A percentile compares a stretch with the other conserved stretches of the same genome.
phyloP scores from a whole-genome alignment of 1,140 invertebrate species.

The Drosophila serrata region DNA sequence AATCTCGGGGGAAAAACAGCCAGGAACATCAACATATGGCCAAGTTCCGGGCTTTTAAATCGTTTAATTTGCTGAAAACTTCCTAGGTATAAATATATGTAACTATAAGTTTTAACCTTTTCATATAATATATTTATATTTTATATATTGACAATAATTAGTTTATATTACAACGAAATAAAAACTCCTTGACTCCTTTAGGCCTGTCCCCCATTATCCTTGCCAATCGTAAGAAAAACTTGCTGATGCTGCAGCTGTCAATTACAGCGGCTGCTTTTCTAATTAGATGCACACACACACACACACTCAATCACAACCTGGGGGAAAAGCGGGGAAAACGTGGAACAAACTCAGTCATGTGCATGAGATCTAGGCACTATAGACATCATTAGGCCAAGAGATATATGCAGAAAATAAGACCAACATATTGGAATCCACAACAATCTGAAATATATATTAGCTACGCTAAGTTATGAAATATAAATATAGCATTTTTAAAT shows the following conservation, averaged over 20 bases:
- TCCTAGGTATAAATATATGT: too few species aligned
- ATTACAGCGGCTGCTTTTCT: conserved; percentile 53
- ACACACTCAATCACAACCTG: neutral
- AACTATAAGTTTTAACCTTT: rapidly evolving
- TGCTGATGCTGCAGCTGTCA: conserved; percentile 52
- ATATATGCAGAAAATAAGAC: neutral
- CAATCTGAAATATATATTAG: too few species aligned
- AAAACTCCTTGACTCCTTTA: neutral
- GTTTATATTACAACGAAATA: too few species aligned
- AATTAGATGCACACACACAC: conserved; percentile 57
- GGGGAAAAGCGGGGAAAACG: neutral
- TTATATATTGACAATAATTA: too few species aligned
- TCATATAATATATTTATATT: too few species aligned
- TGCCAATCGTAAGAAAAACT: conserved; percentile 23
- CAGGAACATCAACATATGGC: conserved; percentile 1
- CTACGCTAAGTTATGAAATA: too few species aligned
- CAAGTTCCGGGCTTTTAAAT: neutral
- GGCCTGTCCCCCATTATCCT: conserved; percentile 7
- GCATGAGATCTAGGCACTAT: conserved; percentile 32
- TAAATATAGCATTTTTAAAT: too few species aligned
- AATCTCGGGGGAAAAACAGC: neutral
- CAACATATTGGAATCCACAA: too few species aligned
- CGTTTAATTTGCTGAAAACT: neutral
- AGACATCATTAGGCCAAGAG: neutral
- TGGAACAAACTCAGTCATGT: conserved; percentile 35